These are phyloP conservation scores for Cryptocephalus moraei DNA, from an alignment of 2,888 invertebrate genomes.

Conservation along the genomic window DNA sequence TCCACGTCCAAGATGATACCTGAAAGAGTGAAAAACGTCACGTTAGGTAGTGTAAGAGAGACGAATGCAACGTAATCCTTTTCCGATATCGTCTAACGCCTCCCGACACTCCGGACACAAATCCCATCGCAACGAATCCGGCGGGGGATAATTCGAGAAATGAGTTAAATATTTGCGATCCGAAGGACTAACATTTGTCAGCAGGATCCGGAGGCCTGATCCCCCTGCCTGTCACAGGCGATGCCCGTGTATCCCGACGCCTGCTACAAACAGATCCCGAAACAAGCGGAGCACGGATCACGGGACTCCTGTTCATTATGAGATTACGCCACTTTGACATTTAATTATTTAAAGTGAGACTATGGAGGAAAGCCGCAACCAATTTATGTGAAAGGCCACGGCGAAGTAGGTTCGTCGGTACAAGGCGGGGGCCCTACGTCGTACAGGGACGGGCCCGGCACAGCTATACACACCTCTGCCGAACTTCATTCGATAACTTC, in stretches of 20 bases:
- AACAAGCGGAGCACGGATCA: slow-evolving; percentile 16
- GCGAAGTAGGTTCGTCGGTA: neutral
- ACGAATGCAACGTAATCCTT: too few species aligned
- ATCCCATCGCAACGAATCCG: slow-evolving; percentile 9
- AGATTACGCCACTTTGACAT: slow-evolving; percentile 35
- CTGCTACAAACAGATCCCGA: slow-evolving; percentile 28
- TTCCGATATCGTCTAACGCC: too few species aligned
- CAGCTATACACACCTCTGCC: neutral
- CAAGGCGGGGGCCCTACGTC: slow-evolving; percentile 3
- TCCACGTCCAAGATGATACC: too few species aligned
- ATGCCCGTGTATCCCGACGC: slow-evolving; percentile 2
- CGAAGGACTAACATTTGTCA: slow-evolving; percentile 26
- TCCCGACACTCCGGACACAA: slow-evolving; percentile 1
- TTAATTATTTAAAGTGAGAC: slow-evolving; percentile 38
- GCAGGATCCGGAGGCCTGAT: slow-evolving; percentile 12
- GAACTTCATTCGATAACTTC: neutral
- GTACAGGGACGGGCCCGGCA: neutral
- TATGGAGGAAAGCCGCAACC: slow-evolving; percentile 32
- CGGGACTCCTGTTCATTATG: slow-evolving; percentile 31
- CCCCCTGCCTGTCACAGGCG: slow-evolving; percentile 2
- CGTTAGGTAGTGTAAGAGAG: too few species aligned
- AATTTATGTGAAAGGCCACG: slow-evolving; percentile 30
- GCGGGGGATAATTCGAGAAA: slow-evolving; percentile 13
- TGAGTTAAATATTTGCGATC: slow-evolving; percentile 19
- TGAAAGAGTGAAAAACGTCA: too few species aligned